Percentiles rank a stretch among this genome's conserved stretches.
Conservation (phyloP, 1,140 invertebrate species). For the Anastrepha obliqua region DNA sequence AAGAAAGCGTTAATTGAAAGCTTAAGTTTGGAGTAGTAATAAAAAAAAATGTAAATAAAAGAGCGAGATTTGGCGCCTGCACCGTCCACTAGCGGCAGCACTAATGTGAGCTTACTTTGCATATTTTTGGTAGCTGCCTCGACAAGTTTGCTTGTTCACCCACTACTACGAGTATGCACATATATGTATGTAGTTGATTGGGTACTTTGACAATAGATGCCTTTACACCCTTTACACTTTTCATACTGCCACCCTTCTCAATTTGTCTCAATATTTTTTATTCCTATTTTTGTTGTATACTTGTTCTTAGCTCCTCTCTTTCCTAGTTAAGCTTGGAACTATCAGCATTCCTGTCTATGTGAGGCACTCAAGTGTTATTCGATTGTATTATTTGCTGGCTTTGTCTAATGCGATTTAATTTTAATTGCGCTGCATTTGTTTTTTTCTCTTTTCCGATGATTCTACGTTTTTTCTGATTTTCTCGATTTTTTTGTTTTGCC, state of each 20-base stretch:
- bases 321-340: no score
- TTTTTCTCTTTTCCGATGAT: not conserved
- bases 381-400: not conserved
- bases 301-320: no score
- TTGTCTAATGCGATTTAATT: conserved; percentile 16
- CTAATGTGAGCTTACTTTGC: no score
- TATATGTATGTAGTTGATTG: not conserved
- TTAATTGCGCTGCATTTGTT: not conserved
- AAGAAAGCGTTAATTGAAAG: not conserved
- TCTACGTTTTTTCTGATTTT: not conserved
- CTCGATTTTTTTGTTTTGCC: not conserved
- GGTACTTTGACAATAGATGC: not conserved
- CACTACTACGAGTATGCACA: no score
- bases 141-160: no score
- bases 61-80: not conserved
- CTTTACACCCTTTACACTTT: not conserved
- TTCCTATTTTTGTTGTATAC: no score
- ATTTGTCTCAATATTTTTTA: not conserved
- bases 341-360: no score
- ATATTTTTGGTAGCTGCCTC: no score
- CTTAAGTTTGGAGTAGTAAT: not conserved
- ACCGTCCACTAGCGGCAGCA: no score
- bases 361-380: no score
- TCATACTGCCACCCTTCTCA: not conserved
- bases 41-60: not conserved